Percentiles rank a stretch among this genome's conserved stretches.
Conservation (phyloP, 92 coral and sea anemone genomes). For the Porites lobata region DNA sequence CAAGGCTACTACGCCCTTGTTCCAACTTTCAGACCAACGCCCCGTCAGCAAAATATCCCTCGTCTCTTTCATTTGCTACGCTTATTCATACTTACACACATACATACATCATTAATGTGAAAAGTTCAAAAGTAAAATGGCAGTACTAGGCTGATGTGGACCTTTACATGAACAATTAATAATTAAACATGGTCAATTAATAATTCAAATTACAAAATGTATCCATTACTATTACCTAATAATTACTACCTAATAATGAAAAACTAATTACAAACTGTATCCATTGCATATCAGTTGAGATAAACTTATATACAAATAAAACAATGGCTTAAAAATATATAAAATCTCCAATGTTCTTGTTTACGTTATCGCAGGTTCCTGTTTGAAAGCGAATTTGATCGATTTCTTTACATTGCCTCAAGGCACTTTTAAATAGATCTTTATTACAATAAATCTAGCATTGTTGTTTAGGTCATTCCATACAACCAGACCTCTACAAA, state of each 20-base stretch:
- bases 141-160: too few relatives aligned
- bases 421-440: slow-evolving; percentile 2
- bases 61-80: not conserved
- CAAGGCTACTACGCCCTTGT: not conserved
- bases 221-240: not conserved
- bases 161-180: too few relatives aligned
- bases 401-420: slow-evolving; percentile 7
- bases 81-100: too few relatives aligned
- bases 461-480: slow-evolving; percentile 11
- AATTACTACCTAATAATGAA: too few relatives aligned
- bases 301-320: slow-evolving; percentile 14
- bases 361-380: slow-evolving; percentile 8
- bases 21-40: too few relatives aligned
- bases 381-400: slow-evolving; percentile 12
- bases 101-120: too few relatives aligned
- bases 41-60: not conserved
- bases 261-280: too few relatives aligned
- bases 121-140: too few relatives aligned
- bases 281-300: not conserved
- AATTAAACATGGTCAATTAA: too few relatives aligned
- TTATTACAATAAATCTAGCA: slow-evolving; percentile 14
- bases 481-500: not conserved
- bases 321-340: slow-evolving; percentile 17
- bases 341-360: slow-evolving; percentile 15
- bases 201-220: not conserved